Evolutionary conservation across 2,797 vertebrate genomes (phyloP), one percentile per base, ranked within the genome.

Genomic region (Microctenopoma lineatum): DNA sequence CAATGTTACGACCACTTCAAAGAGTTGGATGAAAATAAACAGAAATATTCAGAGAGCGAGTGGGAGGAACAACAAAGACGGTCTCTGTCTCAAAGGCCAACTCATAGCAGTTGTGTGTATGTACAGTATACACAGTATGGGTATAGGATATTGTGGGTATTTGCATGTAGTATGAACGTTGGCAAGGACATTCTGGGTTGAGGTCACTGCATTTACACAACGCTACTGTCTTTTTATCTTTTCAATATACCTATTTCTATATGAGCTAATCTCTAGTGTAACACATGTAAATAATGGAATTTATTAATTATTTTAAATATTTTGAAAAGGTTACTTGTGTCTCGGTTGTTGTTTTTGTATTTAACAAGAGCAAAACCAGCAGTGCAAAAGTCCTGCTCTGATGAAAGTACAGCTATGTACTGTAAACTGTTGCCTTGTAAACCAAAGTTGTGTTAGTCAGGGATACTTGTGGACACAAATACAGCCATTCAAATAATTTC

Each of bases 1-100:
- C 79, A 66, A 79, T 63, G 75, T 71, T 86, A 57, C 48, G 78
- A 87, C 89, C 89, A 85, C 87, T 89, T 90, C 84, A 90, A 87
- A 90, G 83, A 56, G 16, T 1, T 60, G 63, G 60, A 34, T 52
- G 77, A 85, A 83, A 79, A 87, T 85, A 87, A 84, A 89, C 78
- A 87, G 88, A 88, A 79, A 85, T 75, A 82, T 65, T 83, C 70
- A 84, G 69, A 67, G 66, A 36, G 38, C 7, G 38, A 34, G 59
- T 15, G 18, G 16, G 61, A 42, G 58, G 48, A 25, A 48, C 73
- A 62, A 86, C 84, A 90, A 77, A 87, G 79, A 83, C 83, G 79
- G 53, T 57, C 76, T 83, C 73, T 87, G 83, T 87, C 18, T 79
- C 51, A 55, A 47, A 0, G 63, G 81, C 84, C 81, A 80, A 56